Conservation (phyloP, 2,113 vertebrate species). For the Oncorhynchus clarkii region DNA sequence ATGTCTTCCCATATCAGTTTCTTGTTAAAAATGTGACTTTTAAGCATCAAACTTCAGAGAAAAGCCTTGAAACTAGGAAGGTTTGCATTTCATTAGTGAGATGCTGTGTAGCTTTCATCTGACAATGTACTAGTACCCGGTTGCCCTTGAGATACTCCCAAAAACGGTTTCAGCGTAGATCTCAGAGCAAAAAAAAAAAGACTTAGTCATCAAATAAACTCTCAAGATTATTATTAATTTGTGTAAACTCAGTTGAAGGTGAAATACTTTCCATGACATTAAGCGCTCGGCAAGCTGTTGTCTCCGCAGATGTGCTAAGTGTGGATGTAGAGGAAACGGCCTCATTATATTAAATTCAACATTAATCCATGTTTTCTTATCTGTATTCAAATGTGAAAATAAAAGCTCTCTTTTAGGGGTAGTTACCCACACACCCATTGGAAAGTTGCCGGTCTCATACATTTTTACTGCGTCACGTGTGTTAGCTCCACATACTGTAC, state of each 20-base stretch:
- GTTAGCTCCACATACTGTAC: too few relatives aligned
- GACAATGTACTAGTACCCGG: slow-evolving; percentile 22
- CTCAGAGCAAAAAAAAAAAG: slow-evolving; percentile 11
- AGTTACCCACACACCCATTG: not conserved
- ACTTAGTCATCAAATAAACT: slow-evolving; percentile 27
- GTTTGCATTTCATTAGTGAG: slow-evolving; percentile 43
- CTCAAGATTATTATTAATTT: slow-evolving; percentile 14
- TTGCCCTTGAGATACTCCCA: slow-evolving; percentile 37
- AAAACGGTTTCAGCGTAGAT: slow-evolving; percentile 28
- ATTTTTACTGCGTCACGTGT: too few relatives aligned
- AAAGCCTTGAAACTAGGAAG: slow-evolving; percentile 19
- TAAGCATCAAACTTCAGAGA: slow-evolving; percentile 22
- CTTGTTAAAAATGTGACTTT: not conserved
- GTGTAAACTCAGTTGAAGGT: slow-evolving; percentile 35
- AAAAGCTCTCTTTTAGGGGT: not conserved
- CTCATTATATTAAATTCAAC: too few relatives aligned
- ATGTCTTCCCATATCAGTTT: not conserved
- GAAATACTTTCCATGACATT: slow-evolving; percentile 9
- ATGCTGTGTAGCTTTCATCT: slow-evolving; percentile 30
- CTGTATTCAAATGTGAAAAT: too few relatives aligned
- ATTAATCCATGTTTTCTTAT: too few relatives aligned
- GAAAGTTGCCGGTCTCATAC: not conserved
- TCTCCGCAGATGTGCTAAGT: too few relatives aligned
- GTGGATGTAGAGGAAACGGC: too few relatives aligned
- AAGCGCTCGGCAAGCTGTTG: not conserved